Evolutionary conservation across 2,113 vertebrate genomes (phyloP).

Genomic region (Jacana jacana): DNA sequence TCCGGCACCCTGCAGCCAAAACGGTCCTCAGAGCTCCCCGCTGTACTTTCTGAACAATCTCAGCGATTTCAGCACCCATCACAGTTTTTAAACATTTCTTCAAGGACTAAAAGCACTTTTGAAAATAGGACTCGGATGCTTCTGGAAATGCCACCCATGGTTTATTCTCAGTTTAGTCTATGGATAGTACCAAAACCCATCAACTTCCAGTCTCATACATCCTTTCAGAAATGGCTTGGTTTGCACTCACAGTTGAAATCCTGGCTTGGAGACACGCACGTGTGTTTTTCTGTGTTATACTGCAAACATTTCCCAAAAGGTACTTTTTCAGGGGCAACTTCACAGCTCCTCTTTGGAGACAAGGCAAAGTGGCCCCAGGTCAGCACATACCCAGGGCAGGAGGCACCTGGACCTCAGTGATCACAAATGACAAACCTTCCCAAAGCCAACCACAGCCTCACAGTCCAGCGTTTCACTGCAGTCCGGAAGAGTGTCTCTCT

Average conservation of each 20-base stretch:
- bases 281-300: background rate
- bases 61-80: accelerated
- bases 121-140: background rate
- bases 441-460: background rate
- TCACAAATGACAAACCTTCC: background rate
- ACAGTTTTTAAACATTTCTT: background rate
- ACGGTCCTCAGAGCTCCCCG: background rate
- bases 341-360: background rate
- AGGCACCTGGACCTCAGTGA: background rate
- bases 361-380: background rate
- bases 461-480: background rate
- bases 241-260: background rate
- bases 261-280: background rate
- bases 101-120: background rate
- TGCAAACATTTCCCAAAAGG: background rate
- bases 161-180: background rate
- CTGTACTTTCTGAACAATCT: accelerated
- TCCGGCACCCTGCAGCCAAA: background rate
- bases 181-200: background rate
- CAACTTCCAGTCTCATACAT: background rate
- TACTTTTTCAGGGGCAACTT: background rate
- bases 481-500: background rate
- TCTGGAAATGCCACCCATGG: background rate
- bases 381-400: background rate
- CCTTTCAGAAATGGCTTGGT: background rate